Conservation (phyloP, 2,113 vertebrate genomes). For the Rhizomys pruinosus region DNA sequence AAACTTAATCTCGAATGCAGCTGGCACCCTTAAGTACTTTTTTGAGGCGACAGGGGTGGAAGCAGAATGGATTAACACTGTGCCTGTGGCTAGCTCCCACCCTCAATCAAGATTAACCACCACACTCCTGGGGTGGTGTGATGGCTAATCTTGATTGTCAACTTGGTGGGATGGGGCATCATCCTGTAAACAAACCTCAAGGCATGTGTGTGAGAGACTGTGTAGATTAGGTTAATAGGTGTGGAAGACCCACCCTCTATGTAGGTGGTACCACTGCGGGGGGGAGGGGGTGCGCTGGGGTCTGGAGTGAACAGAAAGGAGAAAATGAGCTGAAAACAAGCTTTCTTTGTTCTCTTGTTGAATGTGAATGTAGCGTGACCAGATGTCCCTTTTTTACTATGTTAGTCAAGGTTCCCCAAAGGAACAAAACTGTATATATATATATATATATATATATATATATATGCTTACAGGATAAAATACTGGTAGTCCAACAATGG, state of each 20-base stretch:
- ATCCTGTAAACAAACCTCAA: not conserved
- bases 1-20: not conserved
- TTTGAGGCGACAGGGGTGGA: not conserved
- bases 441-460: too few species aligned
- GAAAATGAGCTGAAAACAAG: not conserved
- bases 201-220: not conserved
- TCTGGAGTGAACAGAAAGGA: not conserved
- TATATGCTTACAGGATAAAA: too few species aligned
- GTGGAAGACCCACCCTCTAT: not conserved
- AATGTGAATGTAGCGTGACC: too few species aligned
- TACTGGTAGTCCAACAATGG: too few species aligned
- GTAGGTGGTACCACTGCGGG: too few species aligned
- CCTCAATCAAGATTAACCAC: too few species aligned
- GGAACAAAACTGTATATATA: too few species aligned
- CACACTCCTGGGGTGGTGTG: not conserved
- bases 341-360: too few species aligned
- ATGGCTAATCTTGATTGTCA: not conserved
- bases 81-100: too few species aligned
- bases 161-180: not conserved
- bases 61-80: fast-evolving
- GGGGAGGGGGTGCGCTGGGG: too few species aligned
- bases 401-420: too few species aligned
- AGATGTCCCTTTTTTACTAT: too few species aligned
- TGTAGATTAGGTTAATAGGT: not conserved
- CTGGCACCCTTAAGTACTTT: not conserved